Base-by-base conservation (phyloP, 2,888 invertebrate species). In the Baccha elongata region DNA sequence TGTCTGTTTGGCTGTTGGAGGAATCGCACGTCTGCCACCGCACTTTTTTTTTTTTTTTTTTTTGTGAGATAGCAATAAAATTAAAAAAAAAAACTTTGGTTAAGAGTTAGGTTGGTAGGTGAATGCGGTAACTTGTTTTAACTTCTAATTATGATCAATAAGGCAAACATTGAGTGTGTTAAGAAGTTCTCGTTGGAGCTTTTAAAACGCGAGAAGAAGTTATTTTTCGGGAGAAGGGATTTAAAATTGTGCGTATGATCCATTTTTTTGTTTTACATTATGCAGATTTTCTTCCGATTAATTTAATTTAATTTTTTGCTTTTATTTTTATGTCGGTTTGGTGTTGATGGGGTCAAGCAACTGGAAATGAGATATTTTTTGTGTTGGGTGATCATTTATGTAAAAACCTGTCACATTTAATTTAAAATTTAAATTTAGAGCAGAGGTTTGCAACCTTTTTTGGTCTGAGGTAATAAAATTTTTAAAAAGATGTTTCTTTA, bases 81-180 rank as follows among this genome's bases (percentile, higher is more conserved):
- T 23, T 8, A 53, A 37, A 55, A 60, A 55, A 50, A 32, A 13
- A 65, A 67, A 35, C 73, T 80, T 37, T 50, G 15, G 32, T 72
- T 52, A 69, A 44, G 50, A 75, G 80, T 75, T 75, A 62, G 75
- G 80, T 52, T 65, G 19, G 58, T 69, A 42, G 80, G 62, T 69
- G 69, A 71, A 76, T 76, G 42, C 19, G 67, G 65, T 76, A 75
- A 75, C 75, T 75, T 67, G 81, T 75, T 81, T 23, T 17, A 10
- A 37, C 23, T 40, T 40, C 69, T 64, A 71, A 60, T n/a, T n/a
- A n/a, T 71, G 60, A 81, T 76, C 76, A 71, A 76, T 76, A 60
- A 75, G 60, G 76, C 81, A 67, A 81, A 53, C 67, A 76, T 76
- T 68, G 64, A 65, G 60, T 58, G 75, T 40, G 55, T 37, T 29